phyloP scores from a whole-genome alignment of 2,888 invertebrate genomes.

The Pseudococcus longispinus region DNA sequence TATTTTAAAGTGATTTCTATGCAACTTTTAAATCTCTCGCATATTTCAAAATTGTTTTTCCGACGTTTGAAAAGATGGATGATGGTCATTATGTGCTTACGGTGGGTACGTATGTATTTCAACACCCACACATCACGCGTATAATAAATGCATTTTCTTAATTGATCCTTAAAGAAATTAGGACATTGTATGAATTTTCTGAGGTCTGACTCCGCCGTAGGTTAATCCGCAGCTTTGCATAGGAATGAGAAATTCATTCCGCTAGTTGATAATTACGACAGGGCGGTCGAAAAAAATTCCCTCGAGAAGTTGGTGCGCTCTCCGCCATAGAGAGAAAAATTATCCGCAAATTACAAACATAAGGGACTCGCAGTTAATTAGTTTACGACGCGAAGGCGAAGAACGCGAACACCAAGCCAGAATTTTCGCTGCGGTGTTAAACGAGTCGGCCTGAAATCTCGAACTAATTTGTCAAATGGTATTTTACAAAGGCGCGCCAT shows the following conservation, averaged over 20 bases:
- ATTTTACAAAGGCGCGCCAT: constrained; percentile 7
- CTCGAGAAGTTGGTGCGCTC: background rate
- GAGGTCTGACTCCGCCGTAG: background rate
- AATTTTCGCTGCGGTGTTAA: background rate
- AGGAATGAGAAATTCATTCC: background rate
- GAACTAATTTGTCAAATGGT: background rate
- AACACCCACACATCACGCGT: background rate
- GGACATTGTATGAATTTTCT: background rate
- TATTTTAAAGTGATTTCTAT: too few species aligned
- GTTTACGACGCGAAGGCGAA: constrained; percentile 8
- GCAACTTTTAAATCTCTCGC: too few species aligned
- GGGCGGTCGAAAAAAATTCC: background rate
- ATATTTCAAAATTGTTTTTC: too few species aligned
- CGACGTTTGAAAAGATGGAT: too few species aligned
- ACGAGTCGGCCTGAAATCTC: background rate
- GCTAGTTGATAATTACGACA: background rate
- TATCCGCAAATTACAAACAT: constrained; percentile 23
- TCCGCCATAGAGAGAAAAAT: background rate
- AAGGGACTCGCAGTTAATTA: constrained; percentile 19
- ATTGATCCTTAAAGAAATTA: background rate
- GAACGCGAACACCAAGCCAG: background rate
- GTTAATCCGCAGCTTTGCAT: background rate
- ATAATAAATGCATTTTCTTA: background rate
- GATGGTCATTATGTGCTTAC: too few species aligned
- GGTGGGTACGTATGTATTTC: too few species aligned